These are phyloP conservation scores for Anguilla japonica DNA, from an alignment of 2,113 vertebrate species.

Conservation along the genomic window DNA sequence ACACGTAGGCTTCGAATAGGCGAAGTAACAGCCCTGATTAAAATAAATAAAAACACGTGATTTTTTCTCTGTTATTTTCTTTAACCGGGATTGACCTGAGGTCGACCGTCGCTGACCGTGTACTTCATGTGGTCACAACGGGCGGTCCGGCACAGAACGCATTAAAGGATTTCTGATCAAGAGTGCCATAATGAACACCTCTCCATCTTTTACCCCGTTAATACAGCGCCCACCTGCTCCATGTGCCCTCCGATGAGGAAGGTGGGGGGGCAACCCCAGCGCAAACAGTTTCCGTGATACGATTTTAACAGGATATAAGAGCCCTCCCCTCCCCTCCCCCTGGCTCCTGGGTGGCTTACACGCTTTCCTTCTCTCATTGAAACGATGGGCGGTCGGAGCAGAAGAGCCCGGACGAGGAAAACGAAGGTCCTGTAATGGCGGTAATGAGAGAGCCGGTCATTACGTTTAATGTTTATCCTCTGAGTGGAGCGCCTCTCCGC, in stretches of 20 bases:
- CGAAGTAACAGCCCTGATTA: background rate
- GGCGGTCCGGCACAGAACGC: background rate
- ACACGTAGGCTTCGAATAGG: background rate
- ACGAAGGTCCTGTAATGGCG: conserved; percentile 28
- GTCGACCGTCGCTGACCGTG: too few relatives aligned
- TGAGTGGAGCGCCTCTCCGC: conserved; percentile 16
- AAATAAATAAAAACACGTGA: too few relatives aligned
- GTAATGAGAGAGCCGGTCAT: conserved; percentile 39
- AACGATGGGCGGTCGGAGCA: conserved; percentile 29
- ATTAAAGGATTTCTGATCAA: background rate
- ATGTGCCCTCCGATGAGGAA: background rate
- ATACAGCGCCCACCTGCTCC: background rate
- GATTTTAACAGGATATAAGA: background rate
- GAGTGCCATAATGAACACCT: background rate
- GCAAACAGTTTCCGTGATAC: background rate
- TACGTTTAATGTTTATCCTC: conserved; percentile 33
- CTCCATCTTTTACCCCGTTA: background rate
- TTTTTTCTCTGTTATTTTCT: too few relatives aligned
- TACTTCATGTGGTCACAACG: background rate
- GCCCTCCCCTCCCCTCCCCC: background rate
- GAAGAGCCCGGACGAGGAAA: conserved; percentile 25
- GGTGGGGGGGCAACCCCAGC: background rate
- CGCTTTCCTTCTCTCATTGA: conserved; percentile 15
- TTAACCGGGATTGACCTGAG: too few relatives aligned
- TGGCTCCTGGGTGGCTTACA: background rate